Evolutionary conservation across 2,888 invertebrate species (phyloP), one percentile per base, ranked within the genome.

Genomic region (Gari tellinella): DNA sequence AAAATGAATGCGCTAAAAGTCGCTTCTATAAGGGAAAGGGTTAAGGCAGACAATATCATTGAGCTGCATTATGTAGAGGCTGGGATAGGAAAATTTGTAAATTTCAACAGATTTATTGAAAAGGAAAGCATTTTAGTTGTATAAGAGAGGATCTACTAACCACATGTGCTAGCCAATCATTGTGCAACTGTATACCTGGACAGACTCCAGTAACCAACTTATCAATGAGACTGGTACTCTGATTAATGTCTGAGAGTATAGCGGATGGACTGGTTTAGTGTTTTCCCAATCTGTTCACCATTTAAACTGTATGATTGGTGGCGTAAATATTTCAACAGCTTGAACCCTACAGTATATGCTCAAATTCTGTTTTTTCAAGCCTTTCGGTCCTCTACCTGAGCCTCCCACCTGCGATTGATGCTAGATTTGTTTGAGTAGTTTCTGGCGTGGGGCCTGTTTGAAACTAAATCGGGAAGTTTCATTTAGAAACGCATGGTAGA

Each of bases 401-500:
- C 31, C 43, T 57, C 23, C 21, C 56, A 57, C 56, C 56, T 57
- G 56, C 56, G 23, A 43, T 55, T 23, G 23, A 52, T 52, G 52
- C 52, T 37, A 23, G 25, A 26, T 52, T 52, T 55, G 14, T 17
- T 37, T 55, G 41, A 40, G 52, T 31, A 17, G 26, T 31, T 31
- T 15, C 65, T 72, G 72, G 72, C 72, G 61, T 37, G 37, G 37
- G 61, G 72, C 72, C 72, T 72, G 62, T 45, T 46, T 49, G 56
- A 58, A 58, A 58, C 60, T 65, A 57, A 72, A 72, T 60, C 56
- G 66, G 62, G 66, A 66, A 31, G 61, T 72, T 66, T 57, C 66
- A 66, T 55, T 72, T 66, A 62, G 66, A 31, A 31, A 31, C 31
- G 31, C 31, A 31, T 31, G 31, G 31, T 31, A 31, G 31, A 31